Conservation (phyloP, 2,797 vertebrate genomes). For the Cuniculus paca region DNA sequence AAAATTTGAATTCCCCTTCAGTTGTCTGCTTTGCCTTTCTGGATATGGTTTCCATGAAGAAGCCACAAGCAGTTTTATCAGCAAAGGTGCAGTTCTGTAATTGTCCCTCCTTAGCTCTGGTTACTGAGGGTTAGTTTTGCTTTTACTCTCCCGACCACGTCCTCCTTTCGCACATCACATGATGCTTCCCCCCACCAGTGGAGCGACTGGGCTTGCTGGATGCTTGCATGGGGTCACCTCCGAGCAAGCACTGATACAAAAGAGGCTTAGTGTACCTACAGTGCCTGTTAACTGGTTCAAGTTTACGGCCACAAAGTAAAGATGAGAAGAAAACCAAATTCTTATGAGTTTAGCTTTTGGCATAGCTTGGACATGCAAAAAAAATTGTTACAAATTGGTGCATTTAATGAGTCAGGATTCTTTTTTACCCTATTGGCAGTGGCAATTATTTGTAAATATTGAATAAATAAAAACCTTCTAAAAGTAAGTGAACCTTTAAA, state of each 20-base stretch:
- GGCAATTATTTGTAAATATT: conserved; percentile 8
- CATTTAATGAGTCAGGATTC: not conserved
- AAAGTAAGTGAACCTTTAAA: conserved; percentile 37
- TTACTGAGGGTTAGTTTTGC: not conserved
- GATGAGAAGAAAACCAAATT: not conserved
- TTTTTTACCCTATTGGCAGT: not conserved
- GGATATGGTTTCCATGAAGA: not conserved
- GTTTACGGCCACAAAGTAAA: not conserved
- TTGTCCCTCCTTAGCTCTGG: not conserved
- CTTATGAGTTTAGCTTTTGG: not conserved
- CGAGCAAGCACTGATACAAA: not conserved
- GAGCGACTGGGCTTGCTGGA: not conserved
- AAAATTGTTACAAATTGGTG: not conserved
- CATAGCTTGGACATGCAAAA: conserved; percentile 24
- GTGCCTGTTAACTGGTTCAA: not conserved
- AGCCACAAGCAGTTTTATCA: not conserved
- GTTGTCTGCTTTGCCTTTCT: not conserved
- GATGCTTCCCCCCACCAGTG: not conserved
- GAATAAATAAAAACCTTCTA: conserved; percentile 22
- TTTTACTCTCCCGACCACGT: accelerated
- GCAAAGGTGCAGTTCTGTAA: not conserved
- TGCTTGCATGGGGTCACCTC: accelerated
- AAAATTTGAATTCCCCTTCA: too few species aligned
- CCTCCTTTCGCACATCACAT: accelerated
- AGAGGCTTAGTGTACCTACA: not conserved